A percentile compares a stretch with the other conserved stretches of the same genome.
phyloP scores from a whole-genome alignment of 37 sponge, comb jelly and placozoan genomes.

The Theonella swinhoei region DNA sequence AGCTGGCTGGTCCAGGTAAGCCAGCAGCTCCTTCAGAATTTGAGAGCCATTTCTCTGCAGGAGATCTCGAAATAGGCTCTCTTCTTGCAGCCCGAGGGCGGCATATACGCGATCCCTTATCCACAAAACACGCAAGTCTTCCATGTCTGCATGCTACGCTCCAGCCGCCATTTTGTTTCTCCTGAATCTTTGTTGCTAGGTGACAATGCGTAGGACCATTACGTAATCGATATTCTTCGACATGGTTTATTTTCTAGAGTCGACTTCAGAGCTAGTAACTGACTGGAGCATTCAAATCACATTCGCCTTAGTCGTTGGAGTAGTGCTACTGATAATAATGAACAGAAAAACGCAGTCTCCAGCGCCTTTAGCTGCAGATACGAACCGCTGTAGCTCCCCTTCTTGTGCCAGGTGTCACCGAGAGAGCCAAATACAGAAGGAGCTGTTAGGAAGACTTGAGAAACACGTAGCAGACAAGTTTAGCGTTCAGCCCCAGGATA shows the following conservation, averaged over 20 bases:
- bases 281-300: neutral
- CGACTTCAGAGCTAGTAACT: neutral
- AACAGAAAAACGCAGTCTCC: neutral
- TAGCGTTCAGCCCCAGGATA: neutral
- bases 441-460: neutral
- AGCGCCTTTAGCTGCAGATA: neutral
- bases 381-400: neutral
- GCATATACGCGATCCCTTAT: slow-evolving; percentile 79
- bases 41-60: slow-evolving; percentile 56
- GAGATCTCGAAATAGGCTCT: slow-evolving; percentile 72
- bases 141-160: slow-evolving; percentile 47
- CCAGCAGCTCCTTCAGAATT: slow-evolving; percentile 48
- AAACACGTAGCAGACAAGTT: neutral
- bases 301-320: neutral
- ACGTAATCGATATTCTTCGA: neutral
- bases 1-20: slow-evolving; percentile 47
- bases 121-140: slow-evolving; percentile 85
- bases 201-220: neutral
- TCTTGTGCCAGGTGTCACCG: slow-evolving; percentile 11
- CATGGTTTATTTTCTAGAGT: too few species aligned
- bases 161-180: slow-evolving; percentile 14
- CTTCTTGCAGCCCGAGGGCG: slow-evolving; percentile 73
- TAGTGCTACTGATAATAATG: neutral
- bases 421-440: neutral
- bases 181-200: slow-evolving; percentile 1